Conservation (phyloP, 92 coral and sea anemone genomes). For the Blastomussa wellsi region DNA sequence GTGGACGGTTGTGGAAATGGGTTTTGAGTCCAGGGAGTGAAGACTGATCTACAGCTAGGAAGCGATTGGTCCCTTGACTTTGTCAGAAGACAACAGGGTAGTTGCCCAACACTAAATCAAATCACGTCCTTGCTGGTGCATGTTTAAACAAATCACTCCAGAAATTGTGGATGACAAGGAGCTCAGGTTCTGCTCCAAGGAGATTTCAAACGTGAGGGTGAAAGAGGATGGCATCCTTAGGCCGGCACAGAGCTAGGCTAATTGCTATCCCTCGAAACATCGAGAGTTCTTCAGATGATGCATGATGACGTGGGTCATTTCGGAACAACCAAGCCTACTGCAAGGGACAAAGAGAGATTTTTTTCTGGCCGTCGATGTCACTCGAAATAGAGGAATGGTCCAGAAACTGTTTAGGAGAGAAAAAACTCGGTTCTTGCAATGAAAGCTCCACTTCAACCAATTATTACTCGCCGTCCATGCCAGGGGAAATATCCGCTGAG, state of each 20-base stretch:
- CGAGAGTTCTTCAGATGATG: slow-evolving; percentile 53
- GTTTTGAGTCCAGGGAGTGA: slow-evolving; percentile 41
- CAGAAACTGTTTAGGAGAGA: slow-evolving; percentile 5
- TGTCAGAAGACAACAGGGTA: slow-evolving; percentile 48
- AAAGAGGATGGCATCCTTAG: slow-evolving; percentile 39
- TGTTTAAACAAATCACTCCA: too few relatives aligned
- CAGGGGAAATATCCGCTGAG: slow-evolving; percentile 41
- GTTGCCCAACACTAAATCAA: slow-evolving; percentile 43
- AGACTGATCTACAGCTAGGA: slow-evolving; percentile 13
- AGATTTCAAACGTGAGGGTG: slow-evolving; percentile 41
- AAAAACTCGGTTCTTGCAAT: slow-evolving; percentile 37
- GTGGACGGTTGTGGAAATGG: slow-evolving; percentile 55
- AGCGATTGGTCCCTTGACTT: slow-evolving; percentile 53
- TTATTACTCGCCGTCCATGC: slow-evolving; percentile 29
- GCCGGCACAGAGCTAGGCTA: too few relatives aligned
- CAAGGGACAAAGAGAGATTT: slow-evolving; percentile 3
- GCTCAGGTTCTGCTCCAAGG: slow-evolving; percentile 34
- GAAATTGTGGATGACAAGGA: slow-evolving; percentile 40
- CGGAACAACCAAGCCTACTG: slow-evolving; percentile 32
- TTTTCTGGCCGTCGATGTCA: slow-evolving; percentile 16
- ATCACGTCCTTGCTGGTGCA: slow-evolving; percentile 36
- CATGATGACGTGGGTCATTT: slow-evolving; percentile 57
- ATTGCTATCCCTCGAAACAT: slow-evolving; percentile 45
- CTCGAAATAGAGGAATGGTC: slow-evolving; percentile 25
- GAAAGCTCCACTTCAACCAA: slow-evolving; percentile 62